phyloP scores from a whole-genome alignment of 2,888 invertebrate species.

The Harpalus rubripes region DNA sequence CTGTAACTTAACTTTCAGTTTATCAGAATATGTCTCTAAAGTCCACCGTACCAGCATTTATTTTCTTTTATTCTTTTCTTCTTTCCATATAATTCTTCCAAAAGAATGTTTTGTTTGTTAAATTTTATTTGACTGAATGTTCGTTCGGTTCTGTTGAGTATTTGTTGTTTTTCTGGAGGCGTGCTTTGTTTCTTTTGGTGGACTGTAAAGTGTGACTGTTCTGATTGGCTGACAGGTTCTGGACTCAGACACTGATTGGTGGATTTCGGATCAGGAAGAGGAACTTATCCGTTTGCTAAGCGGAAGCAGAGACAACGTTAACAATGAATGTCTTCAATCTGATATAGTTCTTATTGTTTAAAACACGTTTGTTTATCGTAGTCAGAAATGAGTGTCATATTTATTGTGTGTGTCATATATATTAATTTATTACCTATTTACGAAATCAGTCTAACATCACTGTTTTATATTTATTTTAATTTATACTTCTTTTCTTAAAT shows the following conservation, averaged over 20 bases:
- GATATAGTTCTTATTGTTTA: conserved; percentile 74
- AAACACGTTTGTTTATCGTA: conserved; percentile 55
- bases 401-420: conserved; percentile 61
- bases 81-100: conserved; percentile 63
- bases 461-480: conserved; percentile 62
- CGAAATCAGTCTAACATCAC: conserved; percentile 42
- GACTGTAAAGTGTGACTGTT: conserved; percentile 75
- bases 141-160: conserved; percentile 67
- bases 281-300: conserved; percentile 87
- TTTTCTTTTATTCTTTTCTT: conserved; percentile 68
- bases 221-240: conserved; percentile 77
- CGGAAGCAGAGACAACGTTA: conserved; percentile 83
- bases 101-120: conserved; percentile 60
- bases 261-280: conserved; percentile 89
- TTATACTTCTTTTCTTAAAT: conserved; percentile 59
- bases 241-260: conserved; percentile 87
- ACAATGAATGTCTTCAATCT: conserved; percentile 76
- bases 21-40: conserved; percentile 77
- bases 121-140: conserved; percentile 67
- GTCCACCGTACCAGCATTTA: conserved; percentile 75
- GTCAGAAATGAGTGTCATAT: conserved; percentile 59
- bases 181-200: conserved; percentile 70
- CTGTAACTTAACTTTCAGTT: conserved; percentile 69
- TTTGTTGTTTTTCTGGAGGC: conserved; percentile 61
- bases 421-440: conserved; percentile 58